Base-by-base conservation (phyloP, 2,113 vertebrate species). In the Grantiella picta region DNA sequence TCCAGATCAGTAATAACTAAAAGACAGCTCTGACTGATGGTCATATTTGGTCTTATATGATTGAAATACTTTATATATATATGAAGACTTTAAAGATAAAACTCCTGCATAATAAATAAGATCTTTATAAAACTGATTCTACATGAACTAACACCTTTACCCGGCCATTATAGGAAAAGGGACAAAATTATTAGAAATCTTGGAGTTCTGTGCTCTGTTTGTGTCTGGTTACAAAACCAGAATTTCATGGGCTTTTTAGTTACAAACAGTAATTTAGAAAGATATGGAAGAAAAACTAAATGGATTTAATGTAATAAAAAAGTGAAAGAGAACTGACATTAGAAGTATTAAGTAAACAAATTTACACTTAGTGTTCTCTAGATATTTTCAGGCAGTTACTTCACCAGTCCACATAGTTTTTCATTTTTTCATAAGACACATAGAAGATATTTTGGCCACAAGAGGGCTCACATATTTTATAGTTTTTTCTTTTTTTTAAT, bases 381-480 rank as follows among this genome's bases (percentile, higher is more conserved):
- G 35, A 21, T 89, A 72, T 57, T 76, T 84, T 59, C n/a, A 69
- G 53, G 12, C 15, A 68, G 21, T 53, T 82, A 12, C 35, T 60
- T 65, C 25, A 60, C 6, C 28, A 60, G 38, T 20, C 6, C 59
- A 50, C 21, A 56, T 1, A 53, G 47, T 35, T 81, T 94, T 78
- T 49, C 19, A 52, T 63, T 33, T 65, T 76, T 87, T 91, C 49
- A 33, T 63, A 61, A 84, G 29, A 57, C 7, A 60, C 35, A 69
- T 18, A 59, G 23, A 91, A 79, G 63, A 45, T 80, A 78, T 50
- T 83, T 42, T 82, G 82, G 50, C 91, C 96, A 96, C 87, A 94
- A 96, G 94, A 94, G 89, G 92, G 91, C 96, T 81, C 92, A 93
- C 47, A 54, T 89, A 84, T 92, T 92, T 93, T 75, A 76, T n/a